A percentile compares a stretch with the other conserved stretches of the same genome.
Conservation (phyloP, 2,113 vertebrate genomes). For the Apeltes quadracus region DNA sequence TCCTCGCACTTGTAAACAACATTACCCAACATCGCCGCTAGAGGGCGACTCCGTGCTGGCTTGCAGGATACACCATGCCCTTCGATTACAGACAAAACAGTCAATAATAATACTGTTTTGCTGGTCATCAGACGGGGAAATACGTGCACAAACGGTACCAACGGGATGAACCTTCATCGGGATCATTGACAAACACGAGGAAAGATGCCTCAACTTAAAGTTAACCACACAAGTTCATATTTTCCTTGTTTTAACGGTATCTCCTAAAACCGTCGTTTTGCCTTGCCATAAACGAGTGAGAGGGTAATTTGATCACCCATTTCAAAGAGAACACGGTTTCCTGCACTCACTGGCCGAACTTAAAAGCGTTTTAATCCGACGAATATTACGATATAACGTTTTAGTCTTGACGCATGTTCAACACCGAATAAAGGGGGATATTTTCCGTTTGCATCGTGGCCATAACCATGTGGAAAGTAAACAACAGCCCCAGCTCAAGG, state of each 20-base stretch:
- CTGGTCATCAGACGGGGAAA: conserved; percentile 46
- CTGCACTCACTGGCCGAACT: conserved; percentile 51
- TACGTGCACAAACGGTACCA: conserved; percentile 48
- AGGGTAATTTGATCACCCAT: conserved; percentile 8
- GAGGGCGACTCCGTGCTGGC: conserved; percentile 71
- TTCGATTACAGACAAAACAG: conserved; percentile 78
- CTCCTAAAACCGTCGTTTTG: conserved; percentile 67
- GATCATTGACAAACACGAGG: conserved; percentile 40
- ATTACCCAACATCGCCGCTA: conserved; percentile 63
- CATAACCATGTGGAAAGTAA: conserved; percentile 52
- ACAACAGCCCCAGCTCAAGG: conserved; percentile 24
- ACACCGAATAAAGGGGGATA: conserved; percentile 59
- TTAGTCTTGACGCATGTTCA: conserved; percentile 71
- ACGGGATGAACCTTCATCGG: conserved; percentile 23
- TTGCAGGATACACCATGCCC: conserved; percentile 78
- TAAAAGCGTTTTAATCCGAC: conserved; percentile 61
- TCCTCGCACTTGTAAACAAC: conserved; percentile 66
- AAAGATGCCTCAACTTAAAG: conserved; percentile 70
- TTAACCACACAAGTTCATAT: conserved; percentile 81
- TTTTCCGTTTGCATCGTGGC: conserved; percentile 39
- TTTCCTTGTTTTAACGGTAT: conserved; percentile 85
- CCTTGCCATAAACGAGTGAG: conserved; percentile 33
- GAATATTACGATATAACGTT: conserved; percentile 79
- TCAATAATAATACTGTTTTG: conserved; percentile 80
- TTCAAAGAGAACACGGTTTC: conserved; percentile 61